These are phyloP conservation scores for Papilio helenus DNA, from an alignment of 1,140 invertebrate genomes.

Conservation along the genomic window DNA sequence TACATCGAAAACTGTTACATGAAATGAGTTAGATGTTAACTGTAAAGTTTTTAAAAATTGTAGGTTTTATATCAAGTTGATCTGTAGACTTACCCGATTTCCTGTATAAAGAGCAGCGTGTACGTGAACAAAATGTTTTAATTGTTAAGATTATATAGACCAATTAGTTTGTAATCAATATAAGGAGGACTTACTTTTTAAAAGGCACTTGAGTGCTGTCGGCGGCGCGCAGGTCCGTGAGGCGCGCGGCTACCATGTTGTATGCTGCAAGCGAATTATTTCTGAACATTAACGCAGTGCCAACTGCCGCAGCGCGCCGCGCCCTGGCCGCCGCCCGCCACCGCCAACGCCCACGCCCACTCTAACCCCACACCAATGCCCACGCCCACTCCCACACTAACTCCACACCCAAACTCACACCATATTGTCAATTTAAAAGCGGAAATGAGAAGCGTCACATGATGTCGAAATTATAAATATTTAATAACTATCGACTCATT, in stretches of 20 bases:
- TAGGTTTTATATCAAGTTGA: too few relatives aligned
- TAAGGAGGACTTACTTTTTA: constrained; percentile 92
- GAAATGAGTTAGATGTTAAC: too few relatives aligned
- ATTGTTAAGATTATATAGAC: neutral
- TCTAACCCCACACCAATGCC: constrained; percentile 39
- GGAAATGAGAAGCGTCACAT: constrained; percentile 35
- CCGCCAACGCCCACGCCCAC: constrained; percentile 57
- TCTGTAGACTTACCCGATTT: constrained; percentile 72
- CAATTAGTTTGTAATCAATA: neutral
- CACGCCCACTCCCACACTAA: constrained; percentile 43
- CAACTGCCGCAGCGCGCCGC: constrained; percentile 48
- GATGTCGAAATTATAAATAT: constrained; percentile 1
- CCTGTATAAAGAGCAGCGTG: constrained; percentile 56
- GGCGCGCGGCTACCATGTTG: constrained; percentile 98
- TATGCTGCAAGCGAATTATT: constrained; percentile 93
- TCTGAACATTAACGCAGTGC: constrained; percentile 85
- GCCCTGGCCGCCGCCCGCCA: constrained; percentile 53
- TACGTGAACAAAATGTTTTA: constrained; percentile 32
- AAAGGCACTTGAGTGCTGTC: constrained; percentile 97
- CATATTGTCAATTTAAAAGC: constrained; percentile 78
- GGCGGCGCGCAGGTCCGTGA: constrained; percentile 93
- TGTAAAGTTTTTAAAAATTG: too few relatives aligned
- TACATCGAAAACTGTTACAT: too few relatives aligned
- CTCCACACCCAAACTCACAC: constrained; percentile 55
- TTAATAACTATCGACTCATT: constrained; percentile 15